phyloP scores from a whole-genome alignment of 2,888 invertebrate genomes.

The Uloborus plumipes region DNA sequence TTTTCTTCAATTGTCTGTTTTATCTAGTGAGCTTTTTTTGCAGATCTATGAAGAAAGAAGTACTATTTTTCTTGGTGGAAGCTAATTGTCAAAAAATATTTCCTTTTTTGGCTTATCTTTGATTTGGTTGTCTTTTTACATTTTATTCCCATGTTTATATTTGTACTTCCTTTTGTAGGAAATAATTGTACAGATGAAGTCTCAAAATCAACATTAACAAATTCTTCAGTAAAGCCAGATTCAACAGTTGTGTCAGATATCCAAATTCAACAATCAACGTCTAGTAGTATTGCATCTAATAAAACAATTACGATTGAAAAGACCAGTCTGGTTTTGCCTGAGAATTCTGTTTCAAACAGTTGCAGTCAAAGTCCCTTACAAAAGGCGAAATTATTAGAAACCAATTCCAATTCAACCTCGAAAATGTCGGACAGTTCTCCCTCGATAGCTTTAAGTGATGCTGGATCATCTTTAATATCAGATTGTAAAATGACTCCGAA shows the following conservation, averaged over 20 bases:
- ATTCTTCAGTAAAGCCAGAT: slow-evolving; percentile 10
- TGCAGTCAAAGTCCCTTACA: slow-evolving; percentile 6
- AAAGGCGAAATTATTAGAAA: slow-evolving; percentile 38
- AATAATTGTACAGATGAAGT: too few relatives aligned
- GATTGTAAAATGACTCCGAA: slow-evolving; percentile 34
- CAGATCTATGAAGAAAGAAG: too few relatives aligned
- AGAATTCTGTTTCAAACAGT: too few relatives aligned
- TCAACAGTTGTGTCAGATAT: slow-evolving; percentile 12
- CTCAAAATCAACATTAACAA: slow-evolving; percentile 1
- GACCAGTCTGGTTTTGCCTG: not conserved
- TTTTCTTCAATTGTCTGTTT: too few relatives aligned
- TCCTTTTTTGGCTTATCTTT: too few relatives aligned
- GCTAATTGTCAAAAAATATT: too few relatives aligned
- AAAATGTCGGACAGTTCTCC: not conserved
- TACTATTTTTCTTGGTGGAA: too few relatives aligned
- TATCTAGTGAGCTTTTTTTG: too few relatives aligned
- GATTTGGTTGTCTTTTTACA: too few relatives aligned
- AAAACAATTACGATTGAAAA: slow-evolving; percentile 23
- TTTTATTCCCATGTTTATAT: too few relatives aligned
- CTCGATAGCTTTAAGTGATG: slow-evolving; percentile 18
- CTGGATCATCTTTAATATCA: slow-evolving; percentile 21
- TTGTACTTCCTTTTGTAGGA: too few relatives aligned
- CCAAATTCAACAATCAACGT: slow-evolving; percentile 9
- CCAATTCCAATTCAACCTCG: slow-evolving; percentile 29
- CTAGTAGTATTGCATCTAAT: slow-evolving; percentile 3